Evolutionary conservation across 2,797 vertebrate genomes (phyloP).

Genomic region (Threskiornis aethiopicus): DNA sequence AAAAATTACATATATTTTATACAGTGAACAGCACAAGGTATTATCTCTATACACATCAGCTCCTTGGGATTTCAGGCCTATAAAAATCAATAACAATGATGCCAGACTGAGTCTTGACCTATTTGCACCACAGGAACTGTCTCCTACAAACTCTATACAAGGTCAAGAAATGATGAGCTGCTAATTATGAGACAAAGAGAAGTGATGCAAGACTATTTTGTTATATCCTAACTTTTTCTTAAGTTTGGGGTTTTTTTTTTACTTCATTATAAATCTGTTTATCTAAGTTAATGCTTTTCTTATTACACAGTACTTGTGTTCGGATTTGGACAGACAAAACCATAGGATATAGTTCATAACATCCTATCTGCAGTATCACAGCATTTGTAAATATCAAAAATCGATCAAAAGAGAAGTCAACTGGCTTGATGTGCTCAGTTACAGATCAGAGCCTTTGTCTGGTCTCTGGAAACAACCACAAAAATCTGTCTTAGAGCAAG

Average conservation of each 20-base stretch:
- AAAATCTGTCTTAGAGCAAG: not conserved
- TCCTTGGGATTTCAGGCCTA: not conserved
- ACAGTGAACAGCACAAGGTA: not conserved
- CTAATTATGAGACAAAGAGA: not conserved
- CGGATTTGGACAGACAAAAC: not conserved
- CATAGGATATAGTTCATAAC: not conserved
- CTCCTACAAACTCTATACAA: not conserved
- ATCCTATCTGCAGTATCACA: not conserved
- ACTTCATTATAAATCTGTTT: not conserved
- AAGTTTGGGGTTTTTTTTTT: not conserved
- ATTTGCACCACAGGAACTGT: not conserved
- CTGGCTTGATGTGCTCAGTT: not conserved
- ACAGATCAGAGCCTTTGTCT: constrained; percentile 20
- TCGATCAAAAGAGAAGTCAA: not conserved
- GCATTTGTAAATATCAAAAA: constrained; percentile 19
- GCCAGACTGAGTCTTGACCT: not conserved
- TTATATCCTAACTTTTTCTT: not conserved
- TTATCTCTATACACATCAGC: not conserved
- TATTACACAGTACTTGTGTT: not conserved
- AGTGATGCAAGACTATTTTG: not conserved
- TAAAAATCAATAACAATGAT: not conserved
- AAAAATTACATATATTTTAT: not conserved
- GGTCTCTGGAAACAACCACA: not conserved
- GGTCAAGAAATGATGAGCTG: not conserved
- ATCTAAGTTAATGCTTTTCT: not conserved